phyloP scores from a whole-genome alignment of 2,797 vertebrate genomes.

The Mus caroli region DNA sequence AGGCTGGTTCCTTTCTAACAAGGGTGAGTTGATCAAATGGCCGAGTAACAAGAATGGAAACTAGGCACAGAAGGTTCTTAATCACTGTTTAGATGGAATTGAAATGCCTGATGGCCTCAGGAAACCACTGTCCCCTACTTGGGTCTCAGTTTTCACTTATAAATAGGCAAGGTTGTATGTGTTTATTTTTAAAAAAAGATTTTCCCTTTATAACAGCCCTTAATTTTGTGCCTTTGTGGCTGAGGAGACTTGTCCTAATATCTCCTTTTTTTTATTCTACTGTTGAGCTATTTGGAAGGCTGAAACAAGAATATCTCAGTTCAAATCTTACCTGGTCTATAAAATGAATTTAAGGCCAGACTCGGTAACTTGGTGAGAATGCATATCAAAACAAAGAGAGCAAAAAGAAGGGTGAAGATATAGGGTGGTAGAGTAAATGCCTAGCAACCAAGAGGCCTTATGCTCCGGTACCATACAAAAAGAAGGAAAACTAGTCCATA shows the following conservation, averaged over 20 bases:
- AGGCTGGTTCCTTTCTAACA: neutral
- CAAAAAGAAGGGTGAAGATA: neutral
- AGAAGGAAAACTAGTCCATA: neutral
- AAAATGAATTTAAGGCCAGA: neutral
- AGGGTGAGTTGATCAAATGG: neutral
- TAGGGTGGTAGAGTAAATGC: neutral
- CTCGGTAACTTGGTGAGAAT: neutral
- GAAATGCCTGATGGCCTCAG: neutral
- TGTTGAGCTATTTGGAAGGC: neutral
- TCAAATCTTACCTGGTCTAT: neutral
- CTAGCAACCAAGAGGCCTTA: neutral
- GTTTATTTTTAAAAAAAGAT: neutral
- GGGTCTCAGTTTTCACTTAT: neutral
- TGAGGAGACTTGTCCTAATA: conserved; percentile 16
- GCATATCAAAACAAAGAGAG: neutral
- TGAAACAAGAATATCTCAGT: neutral
- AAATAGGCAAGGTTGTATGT: neutral
- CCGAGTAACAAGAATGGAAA: neutral
- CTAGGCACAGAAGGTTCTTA: conserved; percentile 1
- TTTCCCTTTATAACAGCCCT: neutral
- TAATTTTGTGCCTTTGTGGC: neutral
- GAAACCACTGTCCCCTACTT: neutral
- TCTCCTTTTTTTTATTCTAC: neutral
- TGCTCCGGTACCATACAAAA: neutral
- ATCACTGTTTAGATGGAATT: conserved; percentile 7